Conservation (phyloP, 2,888 invertebrate genomes). For the Galeruca laticollis region DNA sequence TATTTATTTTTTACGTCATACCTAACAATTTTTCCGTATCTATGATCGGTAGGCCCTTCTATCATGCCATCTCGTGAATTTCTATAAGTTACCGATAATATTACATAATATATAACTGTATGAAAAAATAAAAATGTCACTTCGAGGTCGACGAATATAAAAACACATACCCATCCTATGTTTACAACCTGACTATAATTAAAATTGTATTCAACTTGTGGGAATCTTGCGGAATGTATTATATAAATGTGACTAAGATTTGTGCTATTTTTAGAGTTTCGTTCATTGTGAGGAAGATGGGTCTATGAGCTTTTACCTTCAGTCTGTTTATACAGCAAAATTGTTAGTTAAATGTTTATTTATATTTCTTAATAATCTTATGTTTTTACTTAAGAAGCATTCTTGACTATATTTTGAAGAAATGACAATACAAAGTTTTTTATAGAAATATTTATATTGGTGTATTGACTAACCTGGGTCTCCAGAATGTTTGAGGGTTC, state of each 20-base stretch:
- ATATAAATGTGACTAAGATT: constrained; percentile 43
- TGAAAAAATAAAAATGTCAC: neutral
- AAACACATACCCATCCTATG: neutral
- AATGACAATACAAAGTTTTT: no score
- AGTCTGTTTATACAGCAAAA: neutral
- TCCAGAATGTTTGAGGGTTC: no score
- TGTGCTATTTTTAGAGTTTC: constrained; percentile 43
- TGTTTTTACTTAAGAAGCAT: no score
- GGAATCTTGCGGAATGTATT: constrained; percentile 42
- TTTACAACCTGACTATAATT: constrained; percentile 21
- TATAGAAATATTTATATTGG: no score
- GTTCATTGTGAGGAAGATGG: constrained; percentile 25
- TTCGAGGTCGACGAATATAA: neutral
- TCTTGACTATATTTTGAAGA: no score
- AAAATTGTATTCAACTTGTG: constrained; percentile 29
- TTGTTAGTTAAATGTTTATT: no score
- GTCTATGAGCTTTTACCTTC: constrained; percentile 15
- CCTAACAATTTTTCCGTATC: no score
- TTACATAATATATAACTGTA: no score
- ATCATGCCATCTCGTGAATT: neutral
- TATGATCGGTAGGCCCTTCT: neutral
- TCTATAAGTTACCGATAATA: neutral
- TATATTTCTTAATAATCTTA: no score
- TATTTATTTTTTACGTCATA: no score
- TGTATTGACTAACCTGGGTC: no score